Conservation (phyloP, 2,888 invertebrate genomes). For the Chironomus tentans region DNA sequence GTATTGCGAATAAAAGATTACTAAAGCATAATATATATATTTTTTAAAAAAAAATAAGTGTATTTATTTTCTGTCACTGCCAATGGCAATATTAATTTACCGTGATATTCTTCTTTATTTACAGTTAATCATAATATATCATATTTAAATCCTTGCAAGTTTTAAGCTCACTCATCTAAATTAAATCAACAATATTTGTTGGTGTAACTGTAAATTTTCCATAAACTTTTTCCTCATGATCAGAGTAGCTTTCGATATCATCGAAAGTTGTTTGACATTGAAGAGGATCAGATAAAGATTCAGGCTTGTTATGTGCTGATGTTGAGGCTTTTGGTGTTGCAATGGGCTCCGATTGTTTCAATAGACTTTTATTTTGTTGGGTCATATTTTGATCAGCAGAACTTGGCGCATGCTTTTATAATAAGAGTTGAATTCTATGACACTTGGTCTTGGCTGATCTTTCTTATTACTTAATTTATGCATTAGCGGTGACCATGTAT, state of each 20-base stretch:
- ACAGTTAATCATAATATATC: too few species aligned
- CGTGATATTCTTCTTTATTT: too few species aligned
- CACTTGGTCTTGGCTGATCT: neutral
- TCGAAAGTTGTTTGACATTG: neutral
- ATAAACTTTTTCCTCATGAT: neutral
- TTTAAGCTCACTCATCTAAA: too few species aligned
- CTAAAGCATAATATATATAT: too few species aligned
- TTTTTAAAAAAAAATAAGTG: too few species aligned
- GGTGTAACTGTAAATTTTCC: neutral
- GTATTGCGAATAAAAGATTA: neutral
- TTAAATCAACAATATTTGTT: too few species aligned
- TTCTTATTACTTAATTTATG: neutral
- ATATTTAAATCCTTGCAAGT: too few species aligned
- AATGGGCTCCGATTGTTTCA: neutral
- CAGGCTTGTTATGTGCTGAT: too few species aligned
- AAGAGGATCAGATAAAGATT: neutral
- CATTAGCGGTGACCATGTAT: constrained; percentile 18
- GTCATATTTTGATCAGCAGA: neutral
- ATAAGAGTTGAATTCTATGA: neutral
- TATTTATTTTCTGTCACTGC: neutral
- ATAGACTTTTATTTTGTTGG: too few species aligned
- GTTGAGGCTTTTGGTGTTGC: neutral
- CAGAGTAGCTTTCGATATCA: neutral
- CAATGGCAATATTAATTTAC: neutral
- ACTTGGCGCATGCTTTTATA: neutral